Evolutionary conservation across 2,113 vertebrate species (phyloP).

Genomic region (Aviceda subcristata): DNA sequence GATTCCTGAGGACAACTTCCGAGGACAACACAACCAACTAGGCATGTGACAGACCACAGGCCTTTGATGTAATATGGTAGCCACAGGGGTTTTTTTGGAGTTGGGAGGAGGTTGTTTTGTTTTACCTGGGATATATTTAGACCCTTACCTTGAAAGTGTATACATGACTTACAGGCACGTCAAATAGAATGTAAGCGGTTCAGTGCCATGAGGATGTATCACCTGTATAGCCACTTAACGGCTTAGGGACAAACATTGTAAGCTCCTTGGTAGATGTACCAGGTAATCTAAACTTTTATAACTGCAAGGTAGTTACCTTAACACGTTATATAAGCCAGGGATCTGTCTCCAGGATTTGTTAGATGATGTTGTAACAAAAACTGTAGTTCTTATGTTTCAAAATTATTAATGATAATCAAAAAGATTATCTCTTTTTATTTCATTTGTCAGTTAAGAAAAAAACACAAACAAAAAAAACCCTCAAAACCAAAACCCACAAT

Average conservation of each 20-base stretch:
- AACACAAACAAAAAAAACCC: too few species aligned
- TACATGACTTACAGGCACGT: background rate
- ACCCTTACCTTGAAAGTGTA: background rate
- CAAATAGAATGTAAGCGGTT: background rate
- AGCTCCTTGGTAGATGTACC: background rate
- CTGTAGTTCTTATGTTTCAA: background rate
- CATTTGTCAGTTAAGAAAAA: background rate
- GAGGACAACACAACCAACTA: background rate
- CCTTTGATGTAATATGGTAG: background rate
- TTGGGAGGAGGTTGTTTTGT: background rate
- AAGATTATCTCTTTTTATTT: background rate
- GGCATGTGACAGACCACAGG: background rate
- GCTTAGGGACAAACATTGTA: background rate
- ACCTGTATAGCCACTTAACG: background rate
- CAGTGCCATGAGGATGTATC: background rate
- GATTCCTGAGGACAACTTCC: background rate
- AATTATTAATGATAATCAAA: background rate
- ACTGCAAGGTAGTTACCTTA: background rate
- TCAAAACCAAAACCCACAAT: rapidly evolving
- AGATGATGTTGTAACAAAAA: background rate
- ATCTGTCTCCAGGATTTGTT: background rate
- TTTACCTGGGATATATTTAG: background rate
- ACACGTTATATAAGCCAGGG: background rate
- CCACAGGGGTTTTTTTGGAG: background rate
- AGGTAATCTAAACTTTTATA: background rate